These are phyloP conservation scores for Podarcis muralis DNA, from an alignment of 2,113 vertebrate genomes.

Conservation along the genomic window DNA sequence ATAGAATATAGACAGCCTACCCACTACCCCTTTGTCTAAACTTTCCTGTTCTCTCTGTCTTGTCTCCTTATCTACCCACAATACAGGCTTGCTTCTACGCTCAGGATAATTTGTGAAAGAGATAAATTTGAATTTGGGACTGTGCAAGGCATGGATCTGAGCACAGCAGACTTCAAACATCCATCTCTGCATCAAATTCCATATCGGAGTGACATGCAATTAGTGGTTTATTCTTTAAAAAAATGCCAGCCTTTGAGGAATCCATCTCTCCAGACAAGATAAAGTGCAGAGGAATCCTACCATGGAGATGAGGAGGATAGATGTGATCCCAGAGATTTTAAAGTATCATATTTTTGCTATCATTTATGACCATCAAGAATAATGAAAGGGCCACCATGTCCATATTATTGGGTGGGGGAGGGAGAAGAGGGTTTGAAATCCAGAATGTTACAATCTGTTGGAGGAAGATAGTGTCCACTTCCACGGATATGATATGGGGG, in stretches of 20 bases:
- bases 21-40: not conserved
- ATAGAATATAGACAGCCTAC: not conserved
- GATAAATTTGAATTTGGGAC: slow-evolving; percentile 4
- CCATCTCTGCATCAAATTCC: not conserved
- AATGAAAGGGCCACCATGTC: not conserved
- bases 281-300: slow-evolving; percentile 1
- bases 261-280: slow-evolving; percentile 2
- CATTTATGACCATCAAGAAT: not conserved
- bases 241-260: slow-evolving; percentile 19
- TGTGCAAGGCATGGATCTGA: not conserved
- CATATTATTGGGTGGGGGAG: not conserved
- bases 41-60: not conserved
- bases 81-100: not conserved
- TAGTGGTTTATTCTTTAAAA: not conserved
- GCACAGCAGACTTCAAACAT: slow-evolving; percentile 3
- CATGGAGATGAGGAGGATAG: not conserved
- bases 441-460: not conserved
- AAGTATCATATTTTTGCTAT: not conserved
- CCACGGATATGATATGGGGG: not conserved
- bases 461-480: not conserved
- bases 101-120: not conserved
- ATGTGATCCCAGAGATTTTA: not conserved
- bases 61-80: not conserved
- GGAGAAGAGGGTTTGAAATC: not conserved
- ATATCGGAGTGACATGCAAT: slow-evolving; percentile 4